These are phyloP conservation scores for Muntiacus reevesi DNA, from an alignment of 2,113 vertebrate species.

Conservation along the genomic window DNA sequence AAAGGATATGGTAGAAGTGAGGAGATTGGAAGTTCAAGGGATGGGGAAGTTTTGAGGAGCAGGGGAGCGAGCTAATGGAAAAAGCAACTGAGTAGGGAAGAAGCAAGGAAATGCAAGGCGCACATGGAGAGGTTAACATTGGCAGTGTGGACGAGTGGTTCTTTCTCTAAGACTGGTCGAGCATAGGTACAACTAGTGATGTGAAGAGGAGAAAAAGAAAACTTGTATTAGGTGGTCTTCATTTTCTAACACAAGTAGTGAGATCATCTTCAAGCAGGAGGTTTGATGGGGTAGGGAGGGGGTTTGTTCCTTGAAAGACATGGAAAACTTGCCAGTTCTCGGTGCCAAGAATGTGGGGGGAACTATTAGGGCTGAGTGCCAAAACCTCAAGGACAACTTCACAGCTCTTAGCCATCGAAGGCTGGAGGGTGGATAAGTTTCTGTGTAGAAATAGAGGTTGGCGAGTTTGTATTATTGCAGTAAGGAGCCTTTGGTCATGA, in stretches of 20 bases:
- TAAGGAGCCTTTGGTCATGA: neutral
- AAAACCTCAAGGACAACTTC: neutral
- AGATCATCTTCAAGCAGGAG: neutral
- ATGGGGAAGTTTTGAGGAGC: neutral
- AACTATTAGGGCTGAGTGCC: rapidly evolving
- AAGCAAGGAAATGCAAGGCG: neutral
- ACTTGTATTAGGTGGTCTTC: neutral
- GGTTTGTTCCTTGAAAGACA: neutral
- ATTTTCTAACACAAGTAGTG: neutral
- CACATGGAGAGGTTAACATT: neutral
- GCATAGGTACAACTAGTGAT: neutral
- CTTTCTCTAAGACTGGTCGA: neutral
- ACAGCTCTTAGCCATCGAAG: neutral
- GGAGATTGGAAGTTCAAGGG: neutral
- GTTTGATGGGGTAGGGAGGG: neutral
- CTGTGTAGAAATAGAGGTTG: neutral
- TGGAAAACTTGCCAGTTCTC: neutral
- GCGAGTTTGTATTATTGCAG: neutral
- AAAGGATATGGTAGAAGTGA: neutral
- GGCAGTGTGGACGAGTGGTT: neutral
- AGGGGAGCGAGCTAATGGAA: neutral
- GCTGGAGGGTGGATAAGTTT: neutral
- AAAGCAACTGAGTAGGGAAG: neutral
- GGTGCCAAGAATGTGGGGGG: neutral
- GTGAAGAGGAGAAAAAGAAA: neutral